These are phyloP conservation scores for Oncorhynchus kisutch DNA, from an alignment of 2,113 vertebrate species.

Conservation along the genomic window DNA sequence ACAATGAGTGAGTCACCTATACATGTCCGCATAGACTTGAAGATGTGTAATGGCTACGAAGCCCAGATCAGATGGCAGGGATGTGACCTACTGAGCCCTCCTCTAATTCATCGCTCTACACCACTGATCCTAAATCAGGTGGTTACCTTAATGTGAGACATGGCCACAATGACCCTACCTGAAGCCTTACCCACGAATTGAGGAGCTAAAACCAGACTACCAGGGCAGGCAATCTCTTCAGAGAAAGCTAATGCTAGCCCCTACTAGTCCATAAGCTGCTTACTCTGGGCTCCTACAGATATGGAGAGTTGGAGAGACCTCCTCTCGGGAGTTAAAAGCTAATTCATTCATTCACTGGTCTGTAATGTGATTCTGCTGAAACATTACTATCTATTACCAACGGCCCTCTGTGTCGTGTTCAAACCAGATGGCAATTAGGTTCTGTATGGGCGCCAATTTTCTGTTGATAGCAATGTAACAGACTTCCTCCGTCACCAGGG, in stretches of 20 bases:
- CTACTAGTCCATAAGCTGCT: slow-evolving; percentile 36
- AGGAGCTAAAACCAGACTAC: not conserved
- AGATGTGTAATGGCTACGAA: not conserved
- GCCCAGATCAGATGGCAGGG: not conserved
- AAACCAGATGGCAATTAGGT: slow-evolving; percentile 9
- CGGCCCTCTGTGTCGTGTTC: not conserved
- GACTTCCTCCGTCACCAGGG: not conserved
- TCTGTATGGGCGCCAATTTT: not conserved
- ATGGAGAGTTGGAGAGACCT: slow-evolving; percentile 3
- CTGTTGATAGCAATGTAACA: not conserved
- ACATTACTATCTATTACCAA: not conserved
- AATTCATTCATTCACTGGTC: not conserved
- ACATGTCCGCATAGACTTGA: not conserved
- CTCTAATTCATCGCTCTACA: not conserved
- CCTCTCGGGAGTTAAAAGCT: not conserved
- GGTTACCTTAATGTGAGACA: slow-evolving; percentile 18
- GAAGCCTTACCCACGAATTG: slow-evolving; percentile 6
- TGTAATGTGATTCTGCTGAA: not conserved
- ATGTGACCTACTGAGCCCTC: not conserved
- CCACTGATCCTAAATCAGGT: slow-evolving; percentile 1
- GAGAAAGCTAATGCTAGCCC: slow-evolving; percentile 31
- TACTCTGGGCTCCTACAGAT: slow-evolving; percentile 17
- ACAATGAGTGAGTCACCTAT: not conserved
- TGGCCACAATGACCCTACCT: not conserved
- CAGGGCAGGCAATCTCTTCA: slow-evolving; percentile 30